Evolutionary conservation across 2,888 invertebrate genomes (phyloP), one percentile per base, ranked within the genome.

Genomic region (Hofmannophila pseudospretella): DNA sequence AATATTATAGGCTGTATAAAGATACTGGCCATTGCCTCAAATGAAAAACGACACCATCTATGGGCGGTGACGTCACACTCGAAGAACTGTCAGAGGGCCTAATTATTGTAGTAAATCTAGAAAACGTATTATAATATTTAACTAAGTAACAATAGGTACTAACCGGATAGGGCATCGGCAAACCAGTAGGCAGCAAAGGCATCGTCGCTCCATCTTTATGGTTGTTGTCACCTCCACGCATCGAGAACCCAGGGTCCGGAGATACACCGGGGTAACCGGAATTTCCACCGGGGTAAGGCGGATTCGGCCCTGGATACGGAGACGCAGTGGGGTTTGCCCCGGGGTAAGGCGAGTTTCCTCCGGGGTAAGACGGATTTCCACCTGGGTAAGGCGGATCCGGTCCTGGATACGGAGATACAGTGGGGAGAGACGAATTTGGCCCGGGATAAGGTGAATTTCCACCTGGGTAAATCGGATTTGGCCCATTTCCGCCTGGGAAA

Each of bases 241-340:
- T 22, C 2, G 34, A 44, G 22, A 72, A 74, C 0, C 72, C 73
- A 8, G 44, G 42, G 35, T 46, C 43, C 0, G 58, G 49, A 0
- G 45, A 29, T 11, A 33, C 19, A 3, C 38, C 14, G 13, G 45
- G 48, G 32, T 16, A 16, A 16, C 39, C 36, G 3, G 38, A 5
- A n/a, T 44, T 34, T 27, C 38, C 30, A 8, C 30, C 38, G 3
- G 51, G 39, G 16, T 47, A 42, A 7, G 36, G 54, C 0, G 44
- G 20, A 29, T 41, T 41, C 33, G 16, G 42, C 20, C 39, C 34
- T n/a, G 49, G 45, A 19, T 49, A 51, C 1, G 54, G 44, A 1
- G 38, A 1, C 31, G 3, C 22, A 7, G 40, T 32, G n/a, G 50
- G 47, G 19, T 37, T 41, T 34, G n/a, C 11, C 4, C 27, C 44